A percentile compares a stretch with the other conserved stretches of the same genome.
These are phyloP conservation scores for Trachythela sp. DNA, from an alignment of 64 coral and sea anemone species.

Conservation along the genomic window DNA sequence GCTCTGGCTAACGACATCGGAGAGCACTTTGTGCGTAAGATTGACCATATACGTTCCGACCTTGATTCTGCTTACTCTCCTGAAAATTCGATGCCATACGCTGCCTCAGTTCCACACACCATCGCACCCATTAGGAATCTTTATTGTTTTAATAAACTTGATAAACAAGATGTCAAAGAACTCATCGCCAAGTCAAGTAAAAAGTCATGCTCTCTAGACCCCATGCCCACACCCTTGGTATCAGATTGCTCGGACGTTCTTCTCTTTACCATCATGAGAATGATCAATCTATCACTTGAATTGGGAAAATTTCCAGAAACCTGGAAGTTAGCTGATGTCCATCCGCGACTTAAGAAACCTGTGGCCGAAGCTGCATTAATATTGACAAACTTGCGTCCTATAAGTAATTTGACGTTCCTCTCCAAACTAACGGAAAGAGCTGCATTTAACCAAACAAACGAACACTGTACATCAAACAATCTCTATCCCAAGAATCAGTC, in stretches of 20 bases:
- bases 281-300: conserved; percentile 37
- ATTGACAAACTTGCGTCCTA: neutral
- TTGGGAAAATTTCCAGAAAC: conserved; percentile 10
- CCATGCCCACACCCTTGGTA: conserved; percentile 44
- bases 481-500: conserved; percentile 24
- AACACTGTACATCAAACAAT: neutral
- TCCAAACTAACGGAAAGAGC: conserved; percentile 46
- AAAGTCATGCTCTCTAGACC: conserved; percentile 45
- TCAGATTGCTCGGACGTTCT: conserved; percentile 36
- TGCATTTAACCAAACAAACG: conserved; percentile 36
- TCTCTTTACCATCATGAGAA: conserved; percentile 27
- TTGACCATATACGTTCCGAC: conserved; percentile 21
- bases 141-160: neutral
- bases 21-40: conserved; percentile 49
- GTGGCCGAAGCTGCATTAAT: neutral
- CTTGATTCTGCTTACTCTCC: conserved; percentile 23
- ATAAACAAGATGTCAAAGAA: neutral
- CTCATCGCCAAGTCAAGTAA: conserved; percentile 41
- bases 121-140: neutral
- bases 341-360: conserved; percentile 28
- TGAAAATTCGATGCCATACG: neutral
- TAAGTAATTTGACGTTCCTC: conserved; percentile 33
- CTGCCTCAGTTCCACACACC: neutral
- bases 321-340: conserved; percentile 34
- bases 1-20: conserved; percentile 38